Conservation (phyloP, 2,888 invertebrate genomes). For the Metallyticus violacea region DNA sequence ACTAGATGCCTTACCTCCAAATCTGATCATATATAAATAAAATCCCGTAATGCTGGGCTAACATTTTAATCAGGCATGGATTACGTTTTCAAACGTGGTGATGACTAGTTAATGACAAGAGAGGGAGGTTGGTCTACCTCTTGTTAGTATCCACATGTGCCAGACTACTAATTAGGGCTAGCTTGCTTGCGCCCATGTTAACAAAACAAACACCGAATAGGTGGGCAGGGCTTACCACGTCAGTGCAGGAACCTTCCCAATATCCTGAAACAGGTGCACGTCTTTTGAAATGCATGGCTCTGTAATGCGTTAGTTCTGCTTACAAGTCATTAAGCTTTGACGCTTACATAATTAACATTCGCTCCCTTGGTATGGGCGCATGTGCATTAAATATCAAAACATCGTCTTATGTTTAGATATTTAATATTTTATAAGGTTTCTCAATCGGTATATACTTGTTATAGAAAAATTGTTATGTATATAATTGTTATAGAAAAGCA, state of each 20-base stretch:
- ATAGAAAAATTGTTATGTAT: too few relatives aligned
- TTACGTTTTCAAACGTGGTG: conserved; percentile 17
- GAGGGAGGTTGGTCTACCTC: not conserved
- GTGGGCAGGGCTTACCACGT: not conserved
- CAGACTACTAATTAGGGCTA: not conserved
- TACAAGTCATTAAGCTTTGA: too few relatives aligned
- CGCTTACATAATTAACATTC: too few relatives aligned
- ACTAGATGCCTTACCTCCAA: too few relatives aligned
- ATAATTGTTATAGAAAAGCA: too few relatives aligned
- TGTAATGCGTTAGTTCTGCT: not conserved
- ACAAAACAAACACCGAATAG: not conserved
- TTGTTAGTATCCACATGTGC: conserved; percentile 10
- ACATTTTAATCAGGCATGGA: conserved; percentile 21
- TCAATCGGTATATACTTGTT: too few relatives aligned
- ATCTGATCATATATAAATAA: conserved; percentile 14
- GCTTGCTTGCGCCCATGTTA: not conserved
- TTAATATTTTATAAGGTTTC: too few relatives aligned
- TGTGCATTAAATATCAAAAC: too few relatives aligned
- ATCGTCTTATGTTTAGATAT: too few relatives aligned
- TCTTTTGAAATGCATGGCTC: not conserved
- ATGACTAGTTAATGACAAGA: conserved; percentile 23
- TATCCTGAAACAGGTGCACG: not conserved
- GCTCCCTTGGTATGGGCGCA: too few relatives aligned
- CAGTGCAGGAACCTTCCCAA: not conserved
- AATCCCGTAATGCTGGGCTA: conserved; percentile 11